Evolutionary conservation across 2,888 invertebrate genomes (phyloP), one percentile per base, ranked within the genome.

Genomic region (Archaeoteleia sp.): DNA sequence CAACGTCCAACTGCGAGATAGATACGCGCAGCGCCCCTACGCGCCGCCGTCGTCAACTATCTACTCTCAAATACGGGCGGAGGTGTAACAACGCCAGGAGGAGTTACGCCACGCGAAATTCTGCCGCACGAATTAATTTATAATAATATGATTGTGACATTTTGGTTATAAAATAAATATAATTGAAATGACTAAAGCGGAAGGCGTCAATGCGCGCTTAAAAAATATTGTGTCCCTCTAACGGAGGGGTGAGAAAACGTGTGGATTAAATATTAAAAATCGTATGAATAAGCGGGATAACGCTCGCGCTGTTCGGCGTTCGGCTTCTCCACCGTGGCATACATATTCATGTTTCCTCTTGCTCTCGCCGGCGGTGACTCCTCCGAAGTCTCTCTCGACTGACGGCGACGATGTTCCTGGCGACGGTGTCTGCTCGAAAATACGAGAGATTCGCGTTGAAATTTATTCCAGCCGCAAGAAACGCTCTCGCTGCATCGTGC

Each of bases 181-280:
- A n/a, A n/a, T n/a, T n/a, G n/a, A n/a, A n/a, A n/a, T n/a, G n/a
- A n/a, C n/a, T n/a, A n/a, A n/a, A 15, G 29, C 10, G 14, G 13
- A 34, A 17, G 34, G 20, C 46, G 46, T 34, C 34, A 23, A 29
- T 34, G 20, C 12, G 20, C 5, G 34, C 14, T 5, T 10, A 23
- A 54, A 43, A 54, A 42, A 42, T 23, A 3, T 3, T 7, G 23
- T 3, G 4, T 23, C 7, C 7, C 7, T 5, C 7, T 48, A 23
- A 13, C 48, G 12, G 14, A 7, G 8, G 73, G 72, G 68, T 68
- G 72, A 77, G 75, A 77, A 78, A 77, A 80, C 74, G 78, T 73
- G 53, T 71, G 74, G 77, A 79, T 81, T 79, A 80, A 82, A 82
- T 82, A 82, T 81, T 79, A 80, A 81, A 80, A 79, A 78, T 72